These are phyloP conservation scores for Sceliomorpha sp. DNA, from an alignment of 2,888 invertebrate species.

Conservation along the genomic window DNA sequence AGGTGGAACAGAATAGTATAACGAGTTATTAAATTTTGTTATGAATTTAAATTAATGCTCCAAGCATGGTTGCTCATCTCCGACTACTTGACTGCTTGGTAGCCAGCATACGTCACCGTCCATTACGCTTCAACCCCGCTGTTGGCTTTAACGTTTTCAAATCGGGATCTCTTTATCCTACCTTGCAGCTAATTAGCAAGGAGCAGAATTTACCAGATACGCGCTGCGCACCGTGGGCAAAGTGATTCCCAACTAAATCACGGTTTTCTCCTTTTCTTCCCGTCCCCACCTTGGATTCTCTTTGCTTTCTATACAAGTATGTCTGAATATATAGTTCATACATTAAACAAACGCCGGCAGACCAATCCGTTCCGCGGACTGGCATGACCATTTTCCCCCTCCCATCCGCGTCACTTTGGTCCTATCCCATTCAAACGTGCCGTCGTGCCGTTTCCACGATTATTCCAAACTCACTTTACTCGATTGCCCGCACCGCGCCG, in stretches of 20 bases:
- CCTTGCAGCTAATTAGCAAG: constrained; percentile 76
- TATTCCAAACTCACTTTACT: constrained; percentile 43
- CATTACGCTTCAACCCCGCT: constrained; percentile 66
- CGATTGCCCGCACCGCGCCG: constrained; percentile 28
- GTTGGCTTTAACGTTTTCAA: constrained; percentile 73
- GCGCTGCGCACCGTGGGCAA: constrained; percentile 48
- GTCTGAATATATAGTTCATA: constrained; percentile 28
- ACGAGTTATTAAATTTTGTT: constrained; percentile 28
- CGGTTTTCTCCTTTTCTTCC: constrained; percentile 25
- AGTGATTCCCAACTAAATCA: constrained; percentile 13
- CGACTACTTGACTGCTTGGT: neutral
- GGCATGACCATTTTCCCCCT: neutral
- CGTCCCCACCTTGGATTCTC: constrained; percentile 1
- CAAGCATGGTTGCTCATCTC: no score
- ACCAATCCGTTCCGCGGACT: constrained; percentile 8
- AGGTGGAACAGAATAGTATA: no score
- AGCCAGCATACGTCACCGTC: constrained; percentile 68
- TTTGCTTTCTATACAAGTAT: constrained; percentile 16
- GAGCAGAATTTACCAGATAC: constrained; percentile 58
- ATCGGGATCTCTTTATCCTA: constrained; percentile 71
- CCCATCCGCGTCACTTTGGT: constrained; percentile 7
- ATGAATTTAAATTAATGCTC: neutral
- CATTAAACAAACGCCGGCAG: constrained; percentile 42
- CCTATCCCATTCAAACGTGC: constrained; percentile 27
- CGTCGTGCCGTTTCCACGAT: constrained; percentile 35